phyloP scores from a whole-genome alignment of 2,113 vertebrate species.

The Collichthys lucidus region DNA sequence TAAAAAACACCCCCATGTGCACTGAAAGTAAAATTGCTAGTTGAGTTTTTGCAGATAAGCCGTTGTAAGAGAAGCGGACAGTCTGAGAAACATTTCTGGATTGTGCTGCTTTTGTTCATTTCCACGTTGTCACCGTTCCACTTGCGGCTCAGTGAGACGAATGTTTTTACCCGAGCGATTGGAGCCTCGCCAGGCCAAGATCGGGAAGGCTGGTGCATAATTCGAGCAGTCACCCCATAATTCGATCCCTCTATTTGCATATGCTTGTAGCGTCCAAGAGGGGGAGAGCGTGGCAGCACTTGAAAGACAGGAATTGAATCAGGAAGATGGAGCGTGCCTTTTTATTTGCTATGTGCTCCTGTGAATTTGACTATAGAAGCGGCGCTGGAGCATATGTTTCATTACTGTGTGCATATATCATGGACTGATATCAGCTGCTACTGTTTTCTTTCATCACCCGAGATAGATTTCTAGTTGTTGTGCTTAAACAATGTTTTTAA shows the following conservation, averaged over 20 bases:
- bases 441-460: background rate
- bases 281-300: slow-evolving; percentile 57
- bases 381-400: slow-evolving; percentile 9
- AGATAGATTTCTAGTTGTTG: slow-evolving; percentile 30
- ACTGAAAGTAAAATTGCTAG: background rate
- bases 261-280: slow-evolving; percentile 41
- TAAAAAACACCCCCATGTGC: slow-evolving; percentile 13
- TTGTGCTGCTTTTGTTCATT: slow-evolving; percentile 47
- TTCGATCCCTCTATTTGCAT: slow-evolving; percentile 66
- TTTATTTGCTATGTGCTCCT: slow-evolving; percentile 8
- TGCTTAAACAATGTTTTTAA: slow-evolving; percentile 46
- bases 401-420: slow-evolving; percentile 2
- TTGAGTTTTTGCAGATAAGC: slow-evolving; percentile 24
- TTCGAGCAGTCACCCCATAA: slow-evolving; percentile 56
- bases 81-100: slow-evolving; percentile 7
- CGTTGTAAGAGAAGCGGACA: background rate
- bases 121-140: slow-evolving; percentile 47
- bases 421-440: background rate
- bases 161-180: slow-evolving; percentile 49
- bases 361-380: slow-evolving; percentile 24
- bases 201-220: slow-evolving; percentile 45
- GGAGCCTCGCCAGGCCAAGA: slow-evolving; percentile 43
- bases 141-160: slow-evolving; percentile 37
- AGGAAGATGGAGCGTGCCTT: slow-evolving; percentile 41
- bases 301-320: slow-evolving; percentile 60